Base-by-base conservation (phyloP, 2,113 vertebrate species). In the Paramisgurnus dabryanus region DNA sequence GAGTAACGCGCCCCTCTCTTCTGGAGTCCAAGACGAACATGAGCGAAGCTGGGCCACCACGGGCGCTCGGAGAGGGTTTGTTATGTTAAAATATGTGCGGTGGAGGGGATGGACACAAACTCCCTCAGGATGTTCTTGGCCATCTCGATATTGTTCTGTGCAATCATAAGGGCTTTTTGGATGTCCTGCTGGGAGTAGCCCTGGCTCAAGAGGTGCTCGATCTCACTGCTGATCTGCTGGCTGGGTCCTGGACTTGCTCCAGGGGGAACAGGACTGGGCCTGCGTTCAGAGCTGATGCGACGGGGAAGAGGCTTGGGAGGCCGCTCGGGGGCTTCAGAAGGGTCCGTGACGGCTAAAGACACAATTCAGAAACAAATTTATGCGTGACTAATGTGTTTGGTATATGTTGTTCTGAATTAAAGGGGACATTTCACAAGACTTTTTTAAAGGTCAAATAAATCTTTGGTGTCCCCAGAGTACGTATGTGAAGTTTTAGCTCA, bases 81-180 rank as follows among this genome's bases (percentile, higher is more conserved):
- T 94, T 99, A 99, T 95, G 97, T 98, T 80, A 96, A 93, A 78
- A 98, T 93, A 0, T 99, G 96, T 0, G 96, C 94, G 0, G 95
- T 93, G 88, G 96, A 95, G 17, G 96, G 94, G 83, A 99, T 91
- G 79, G 97, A 96, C 87, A 98, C 98, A 49, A 99, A 99, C 87
- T 99, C 98, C 4, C 97, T 95, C 13, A 99, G 95, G 81, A 99
- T 99, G 63, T 98, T 96, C 91, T 97, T 98, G 90, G 98, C 98
- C 98, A 99, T 99, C 87, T 99, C 98, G 0, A 99, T 92, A 91
- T 99, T 99, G 94, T 99, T 99, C 91, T 97, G 96, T 88, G 98
- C 98, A 82, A 99, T 99, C 93, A 97, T 87, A 92, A 99, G 92
- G 9, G 98, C 98, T 89, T 99, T 99, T 93, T 98, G 97, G 88